phyloP scores from a whole-genome alignment of 2,797 vertebrate genomes.

The Oceanodroma leucorhoa region DNA sequence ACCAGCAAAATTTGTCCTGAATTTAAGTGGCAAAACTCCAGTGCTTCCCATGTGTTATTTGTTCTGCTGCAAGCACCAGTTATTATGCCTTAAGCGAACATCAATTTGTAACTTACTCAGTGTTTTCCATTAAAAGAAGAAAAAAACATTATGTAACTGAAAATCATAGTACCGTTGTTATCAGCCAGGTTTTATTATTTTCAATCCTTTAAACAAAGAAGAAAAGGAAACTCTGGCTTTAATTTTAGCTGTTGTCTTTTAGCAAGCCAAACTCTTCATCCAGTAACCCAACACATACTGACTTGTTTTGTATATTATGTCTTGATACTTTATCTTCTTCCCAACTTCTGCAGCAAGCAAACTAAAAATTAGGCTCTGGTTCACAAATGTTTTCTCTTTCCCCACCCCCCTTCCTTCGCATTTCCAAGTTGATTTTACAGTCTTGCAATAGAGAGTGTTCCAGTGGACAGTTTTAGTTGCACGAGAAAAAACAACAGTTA shows the following conservation, averaged over 20 bases:
- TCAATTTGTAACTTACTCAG: neutral
- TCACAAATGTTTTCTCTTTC: neutral
- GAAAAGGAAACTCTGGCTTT: neutral
- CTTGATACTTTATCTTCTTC: neutral
- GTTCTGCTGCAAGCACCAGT: neutral
- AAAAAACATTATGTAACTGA: neutral
- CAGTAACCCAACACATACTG: neutral
- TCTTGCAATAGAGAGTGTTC: neutral
- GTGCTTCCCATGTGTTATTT: neutral
- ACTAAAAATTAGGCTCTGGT: neutral
- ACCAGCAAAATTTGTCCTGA: neutral
- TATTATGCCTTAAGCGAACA: neutral
- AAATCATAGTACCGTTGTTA: neutral
- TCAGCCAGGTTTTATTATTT: neutral
- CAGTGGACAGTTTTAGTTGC: neutral
- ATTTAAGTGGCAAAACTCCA: neutral
- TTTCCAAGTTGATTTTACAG: neutral
- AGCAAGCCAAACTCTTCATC: neutral
- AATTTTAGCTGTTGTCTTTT: neutral
- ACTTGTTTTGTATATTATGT: neutral
- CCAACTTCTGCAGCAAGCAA: neutral
- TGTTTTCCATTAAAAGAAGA: neutral
- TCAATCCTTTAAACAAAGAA: neutral
- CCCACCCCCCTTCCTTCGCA: rapidly evolving
- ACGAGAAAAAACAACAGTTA: neutral